phyloP scores from a whole-genome alignment of 2,797 vertebrate species.

The Peromyscus attwateri region DNA sequence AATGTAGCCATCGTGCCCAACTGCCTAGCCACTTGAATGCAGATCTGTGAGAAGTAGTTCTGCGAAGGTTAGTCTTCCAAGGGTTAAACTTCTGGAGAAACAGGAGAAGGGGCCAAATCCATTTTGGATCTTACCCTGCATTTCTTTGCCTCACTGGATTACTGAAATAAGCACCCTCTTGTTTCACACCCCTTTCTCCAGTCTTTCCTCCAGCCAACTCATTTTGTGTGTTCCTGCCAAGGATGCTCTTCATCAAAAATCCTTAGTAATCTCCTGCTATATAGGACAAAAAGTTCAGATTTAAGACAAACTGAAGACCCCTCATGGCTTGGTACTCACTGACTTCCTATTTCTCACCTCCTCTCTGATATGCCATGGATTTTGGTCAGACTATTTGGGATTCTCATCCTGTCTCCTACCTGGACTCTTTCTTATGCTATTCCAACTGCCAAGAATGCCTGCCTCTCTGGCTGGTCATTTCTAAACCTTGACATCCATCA shows the following conservation, averaged over 20 bases:
- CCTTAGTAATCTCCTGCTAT: not conserved
- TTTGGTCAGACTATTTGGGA: not conserved
- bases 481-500: not conserved
- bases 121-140: not conserved
- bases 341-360: not conserved
- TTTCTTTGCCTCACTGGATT: constrained; percentile 7
- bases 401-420: not conserved
- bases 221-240: not conserved
- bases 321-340: not conserved
- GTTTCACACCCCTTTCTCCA: not conserved
- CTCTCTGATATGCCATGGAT: not conserved
- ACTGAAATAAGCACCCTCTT: constrained; percentile 45
- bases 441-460: not conserved
- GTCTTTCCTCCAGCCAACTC: constrained; percentile 15
- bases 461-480: not conserved
- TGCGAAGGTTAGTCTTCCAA: not conserved
- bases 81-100: constrained; percentile 41
- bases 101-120: not conserved
- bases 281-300: constrained; percentile 41
- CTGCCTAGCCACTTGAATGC: not conserved
- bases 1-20: too few relatives aligned
- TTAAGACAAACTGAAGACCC: not conserved
- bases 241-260: constrained; percentile 47
- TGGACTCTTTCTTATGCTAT: not conserved
- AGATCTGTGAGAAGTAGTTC: not conserved